Percentiles rank a stretch among this genome's conserved stretches.
Conservation (phyloP, 1,140 invertebrate genomes). For the Drosophila ohnishii region DNA sequence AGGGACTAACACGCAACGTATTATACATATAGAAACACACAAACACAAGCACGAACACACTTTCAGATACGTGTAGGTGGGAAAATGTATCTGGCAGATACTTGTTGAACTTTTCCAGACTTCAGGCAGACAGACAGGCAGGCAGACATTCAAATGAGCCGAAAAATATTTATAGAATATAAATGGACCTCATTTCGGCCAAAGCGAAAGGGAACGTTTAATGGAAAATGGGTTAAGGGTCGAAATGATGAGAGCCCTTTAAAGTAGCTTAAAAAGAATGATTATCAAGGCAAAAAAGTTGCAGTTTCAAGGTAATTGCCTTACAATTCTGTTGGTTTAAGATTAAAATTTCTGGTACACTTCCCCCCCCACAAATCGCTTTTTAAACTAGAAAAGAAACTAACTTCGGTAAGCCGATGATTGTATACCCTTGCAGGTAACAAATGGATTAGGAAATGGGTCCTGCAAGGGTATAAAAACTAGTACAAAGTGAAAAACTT, state of each 20-base stretch:
- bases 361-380: not conserved
- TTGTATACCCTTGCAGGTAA: no score
- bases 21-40: conserved; percentile 19
- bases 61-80: not conserved
- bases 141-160: conserved; percentile 71
- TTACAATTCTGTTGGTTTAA: not conserved
- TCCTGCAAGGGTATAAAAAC: not conserved
- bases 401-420: no score
- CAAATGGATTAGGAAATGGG: no score
- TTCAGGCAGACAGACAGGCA: conserved; percentile 41
- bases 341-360: not conserved
- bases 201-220: conserved; percentile 24
- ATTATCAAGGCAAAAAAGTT: not conserved
- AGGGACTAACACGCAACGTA: conserved; percentile 27
- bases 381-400: not conserved
- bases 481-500: conserved; percentile 8
- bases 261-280: not conserved
- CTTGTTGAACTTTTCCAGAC: conserved; percentile 45
- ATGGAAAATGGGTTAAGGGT: conserved; percentile 1
- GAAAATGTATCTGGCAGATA: conserved; percentile 25
- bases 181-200: conserved; percentile 44
- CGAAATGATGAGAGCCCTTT: no score
- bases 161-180: conserved; percentile 67
- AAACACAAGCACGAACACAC: conserved; percentile 14
- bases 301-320: not conserved